Base-by-base conservation (phyloP, 2,888 invertebrate genomes). In the Crocallis elinguaria region DNA sequence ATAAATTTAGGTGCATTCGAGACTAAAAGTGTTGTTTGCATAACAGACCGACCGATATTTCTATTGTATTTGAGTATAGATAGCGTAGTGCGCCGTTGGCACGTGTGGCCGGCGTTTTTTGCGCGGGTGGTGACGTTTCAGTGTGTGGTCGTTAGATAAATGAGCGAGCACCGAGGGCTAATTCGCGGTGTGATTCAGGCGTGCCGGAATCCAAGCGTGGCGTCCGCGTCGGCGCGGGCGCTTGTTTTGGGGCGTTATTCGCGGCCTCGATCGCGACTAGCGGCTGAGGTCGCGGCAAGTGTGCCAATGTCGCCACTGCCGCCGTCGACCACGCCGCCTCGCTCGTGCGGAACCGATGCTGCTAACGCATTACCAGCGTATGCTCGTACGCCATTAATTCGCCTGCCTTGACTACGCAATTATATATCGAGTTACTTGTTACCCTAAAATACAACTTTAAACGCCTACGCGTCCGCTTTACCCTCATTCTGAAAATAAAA, bases 241-340 rank as follows among this genome's bases (percentile, higher is more conserved):
- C 77, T 84, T 69, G 77, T 86, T 88, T 87, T 86, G 86, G 86
- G 86, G 82, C 87, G 82, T 86, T 82, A 83, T 75, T 75, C 69
- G 78, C 79, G 89, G 79, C 89, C 89, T 89, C 89, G 88, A 75
- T 79, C 79, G 80, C 79, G 81, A 75, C 68, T 73, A 74, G 73
- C 75, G 67, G 76, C 69, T 78, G 79, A 84, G 90, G 89, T 87
- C 89, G 86, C 77, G 78, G 77, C 84, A 90, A 89, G 80, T 88
- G 86, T 90, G 90, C 90, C 91, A 90, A 90, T 90, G 90, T 91
- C 90, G 79, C 78, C 71, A 69, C 68, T 17, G 71, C 65, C 79
- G 81, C 75, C 66, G 71, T 70, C 42, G 63, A 74, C 64, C 61
- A 67, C 73, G 71, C 77, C 78, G 69, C 76, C 71, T 75, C 82